A percentile compares a stretch with the other conserved stretches of the same genome.
Evolutionary conservation across 2,888 invertebrate species (phyloP).

Genomic region (Stegophylla sp.): DNA sequence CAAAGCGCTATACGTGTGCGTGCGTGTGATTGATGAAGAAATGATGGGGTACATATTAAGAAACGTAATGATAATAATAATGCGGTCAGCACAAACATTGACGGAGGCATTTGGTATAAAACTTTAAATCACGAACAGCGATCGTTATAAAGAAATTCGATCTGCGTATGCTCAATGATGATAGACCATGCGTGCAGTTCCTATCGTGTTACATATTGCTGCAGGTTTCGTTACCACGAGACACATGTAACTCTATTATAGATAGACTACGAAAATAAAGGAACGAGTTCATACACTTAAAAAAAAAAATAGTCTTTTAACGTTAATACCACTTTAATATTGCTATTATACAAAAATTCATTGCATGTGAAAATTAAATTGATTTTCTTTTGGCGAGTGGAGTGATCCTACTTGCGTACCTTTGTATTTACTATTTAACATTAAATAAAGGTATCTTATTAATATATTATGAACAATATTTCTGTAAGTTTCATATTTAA

Average conservation of each 20-base stretch:
- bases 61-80: slow-evolving; percentile 44
- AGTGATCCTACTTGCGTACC: too few relatives aligned
- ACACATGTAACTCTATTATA: slow-evolving; percentile 2
- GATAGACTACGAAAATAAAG: neutral
- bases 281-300: neutral
- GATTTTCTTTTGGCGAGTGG: too few relatives aligned
- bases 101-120: neutral
- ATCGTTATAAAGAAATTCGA: slow-evolving; percentile 47
- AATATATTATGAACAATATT: too few relatives aligned
- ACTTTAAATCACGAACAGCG: slow-evolving; percentile 12
- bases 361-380: neutral
- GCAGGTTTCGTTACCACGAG: neutral
- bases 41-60: neutral
- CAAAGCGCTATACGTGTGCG: neutral
- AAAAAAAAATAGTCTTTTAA: too few relatives aligned
- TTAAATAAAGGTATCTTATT: too few relatives aligned
- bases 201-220: slow-evolving; percentile 30
- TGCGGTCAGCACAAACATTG: neutral
- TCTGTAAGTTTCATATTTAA: too few relatives aligned
- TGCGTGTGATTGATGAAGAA: slow-evolving; percentile 26
- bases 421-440: too few relatives aligned
- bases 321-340: neutral
- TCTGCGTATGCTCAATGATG: slow-evolving; percentile 8
- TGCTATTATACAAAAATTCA: neutral
- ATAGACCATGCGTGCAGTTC: slow-evolving; percentile 24